Evolutionary conservation across 2,797 vertebrate species (phyloP).

Genomic region (Betta splendens): DNA sequence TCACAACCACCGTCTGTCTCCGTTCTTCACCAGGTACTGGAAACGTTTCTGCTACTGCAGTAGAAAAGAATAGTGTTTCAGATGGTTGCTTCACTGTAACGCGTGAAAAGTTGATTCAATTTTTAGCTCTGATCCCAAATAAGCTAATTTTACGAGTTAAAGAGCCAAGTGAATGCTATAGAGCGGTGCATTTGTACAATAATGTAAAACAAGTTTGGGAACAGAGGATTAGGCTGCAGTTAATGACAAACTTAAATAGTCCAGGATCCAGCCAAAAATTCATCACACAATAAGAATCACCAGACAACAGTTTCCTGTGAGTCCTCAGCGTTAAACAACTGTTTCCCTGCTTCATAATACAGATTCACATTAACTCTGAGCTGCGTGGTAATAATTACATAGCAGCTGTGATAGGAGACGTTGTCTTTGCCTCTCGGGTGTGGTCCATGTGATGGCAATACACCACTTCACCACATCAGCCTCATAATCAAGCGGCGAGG

Average conservation of each 20-base stretch:
- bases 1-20: slow-evolving; percentile 26
- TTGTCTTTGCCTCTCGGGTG: slow-evolving; percentile 3
- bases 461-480: background rate
- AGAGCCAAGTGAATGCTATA: background rate
- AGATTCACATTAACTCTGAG: background rate
- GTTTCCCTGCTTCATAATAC: background rate
- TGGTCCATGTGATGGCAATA: background rate
- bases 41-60: background rate
- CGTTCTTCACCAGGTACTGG: slow-evolving; percentile 39
- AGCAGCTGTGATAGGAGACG: too few species aligned
- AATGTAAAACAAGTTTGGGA: too few species aligned
- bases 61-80: background rate
- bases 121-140: too few species aligned
- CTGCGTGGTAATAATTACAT: background rate
- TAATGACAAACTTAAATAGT: background rate
- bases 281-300: background rate
- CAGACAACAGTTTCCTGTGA: background rate
- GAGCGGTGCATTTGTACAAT: too few species aligned
- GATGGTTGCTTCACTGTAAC: too few species aligned
- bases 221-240: background rate
- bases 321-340: background rate
- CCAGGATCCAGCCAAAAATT: background rate
- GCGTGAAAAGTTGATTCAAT: too few species aligned
- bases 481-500: background rate
- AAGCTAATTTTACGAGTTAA: too few species aligned